Conservation (phyloP, 2,888 invertebrate species). For the Leptopilina syphax region DNA sequence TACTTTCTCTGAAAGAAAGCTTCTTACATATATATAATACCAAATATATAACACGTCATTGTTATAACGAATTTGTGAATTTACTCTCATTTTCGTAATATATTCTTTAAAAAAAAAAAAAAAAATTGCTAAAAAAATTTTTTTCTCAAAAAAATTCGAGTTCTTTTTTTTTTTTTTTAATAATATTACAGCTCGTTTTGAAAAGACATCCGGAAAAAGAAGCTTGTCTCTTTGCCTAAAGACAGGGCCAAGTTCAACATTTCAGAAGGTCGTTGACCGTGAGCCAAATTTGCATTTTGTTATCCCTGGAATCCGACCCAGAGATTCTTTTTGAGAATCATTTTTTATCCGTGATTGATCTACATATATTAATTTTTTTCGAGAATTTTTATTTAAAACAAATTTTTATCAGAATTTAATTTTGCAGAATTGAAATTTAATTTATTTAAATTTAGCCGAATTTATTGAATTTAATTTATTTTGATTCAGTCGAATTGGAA, state of each 20-base stretch:
- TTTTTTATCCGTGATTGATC: neutral
- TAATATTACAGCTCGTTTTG: neutral
- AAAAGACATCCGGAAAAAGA: constrained; percentile 24
- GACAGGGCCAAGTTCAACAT: constrained; percentile 40
- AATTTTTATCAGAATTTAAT: too few species aligned
- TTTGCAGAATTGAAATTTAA: too few species aligned
- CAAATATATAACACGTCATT: constrained; percentile 17
- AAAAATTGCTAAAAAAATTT: too few species aligned
- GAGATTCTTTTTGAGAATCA: constrained; percentile 18
- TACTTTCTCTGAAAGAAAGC: constrained; percentile 64
- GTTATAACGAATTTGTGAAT: constrained; percentile 19
- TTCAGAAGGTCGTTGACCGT: constrained; percentile 36
- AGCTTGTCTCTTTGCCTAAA: constrained; percentile 3
- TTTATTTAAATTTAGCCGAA: too few species aligned
- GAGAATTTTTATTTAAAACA: too few species aligned
- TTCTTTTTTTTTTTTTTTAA: too few species aligned
- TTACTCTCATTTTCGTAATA: neutral
- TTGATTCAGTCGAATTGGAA: too few species aligned
- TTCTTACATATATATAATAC: constrained; percentile 2
- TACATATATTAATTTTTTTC: too few species aligned
- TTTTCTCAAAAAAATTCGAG: too few species aligned
- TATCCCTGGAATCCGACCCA: constrained; percentile 36
- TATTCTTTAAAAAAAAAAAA: neutral
- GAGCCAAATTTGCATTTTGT: constrained; percentile 29
- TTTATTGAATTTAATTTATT: too few species aligned